phyloP scores from a whole-genome alignment of 2,888 invertebrate genomes.

The Drosophila merina region DNA sequence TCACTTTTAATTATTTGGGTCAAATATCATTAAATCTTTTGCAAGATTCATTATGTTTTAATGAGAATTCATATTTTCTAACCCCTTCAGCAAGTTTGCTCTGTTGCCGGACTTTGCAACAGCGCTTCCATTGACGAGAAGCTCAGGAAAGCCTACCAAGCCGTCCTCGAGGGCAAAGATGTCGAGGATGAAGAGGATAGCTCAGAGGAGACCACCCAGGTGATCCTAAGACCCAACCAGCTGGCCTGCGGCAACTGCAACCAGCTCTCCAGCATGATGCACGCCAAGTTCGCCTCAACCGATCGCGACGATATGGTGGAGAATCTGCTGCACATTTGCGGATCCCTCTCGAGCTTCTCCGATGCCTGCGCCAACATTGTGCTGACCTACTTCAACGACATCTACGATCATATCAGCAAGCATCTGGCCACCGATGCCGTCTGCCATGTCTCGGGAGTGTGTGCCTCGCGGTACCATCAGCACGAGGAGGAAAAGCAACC shows the following conservation, averaged over 20 bases:
- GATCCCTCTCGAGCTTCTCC: slow-evolving; percentile 88
- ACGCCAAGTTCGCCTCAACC: slow-evolving; percentile 78
- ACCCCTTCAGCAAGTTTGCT: slow-evolving; percentile 88
- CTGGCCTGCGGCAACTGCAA: slow-evolving; percentile 82
- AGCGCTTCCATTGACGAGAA: slow-evolving; percentile 89
- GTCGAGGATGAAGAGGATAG: slow-evolving; percentile 42
- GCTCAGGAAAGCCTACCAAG: slow-evolving; percentile 82
- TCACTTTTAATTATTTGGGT: no score
- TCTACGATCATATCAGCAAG: slow-evolving; percentile 87
- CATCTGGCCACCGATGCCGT: slow-evolving; percentile 88
- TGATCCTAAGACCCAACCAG: slow-evolving; percentile 27
- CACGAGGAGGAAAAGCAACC: slow-evolving; percentile 84
- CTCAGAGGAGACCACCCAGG: slow-evolving; percentile 14
- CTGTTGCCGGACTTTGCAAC: slow-evolving; percentile 94
- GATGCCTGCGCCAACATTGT: slow-evolving; percentile 92
- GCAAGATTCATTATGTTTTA: background rate
- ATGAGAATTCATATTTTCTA: background rate
- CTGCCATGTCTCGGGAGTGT: slow-evolving; percentile 92
- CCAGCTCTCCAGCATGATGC: slow-evolving; percentile 73
- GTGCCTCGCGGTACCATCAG: slow-evolving; percentile 87
- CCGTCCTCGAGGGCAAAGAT: slow-evolving; percentile 64
- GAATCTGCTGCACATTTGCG: slow-evolving; percentile 86
- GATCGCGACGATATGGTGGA: slow-evolving; percentile 82
- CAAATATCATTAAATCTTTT: no score
- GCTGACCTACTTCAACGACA: slow-evolving; percentile 89